Conservation (phyloP, 2,888 invertebrate species). For the Idaea biselata region DNA sequence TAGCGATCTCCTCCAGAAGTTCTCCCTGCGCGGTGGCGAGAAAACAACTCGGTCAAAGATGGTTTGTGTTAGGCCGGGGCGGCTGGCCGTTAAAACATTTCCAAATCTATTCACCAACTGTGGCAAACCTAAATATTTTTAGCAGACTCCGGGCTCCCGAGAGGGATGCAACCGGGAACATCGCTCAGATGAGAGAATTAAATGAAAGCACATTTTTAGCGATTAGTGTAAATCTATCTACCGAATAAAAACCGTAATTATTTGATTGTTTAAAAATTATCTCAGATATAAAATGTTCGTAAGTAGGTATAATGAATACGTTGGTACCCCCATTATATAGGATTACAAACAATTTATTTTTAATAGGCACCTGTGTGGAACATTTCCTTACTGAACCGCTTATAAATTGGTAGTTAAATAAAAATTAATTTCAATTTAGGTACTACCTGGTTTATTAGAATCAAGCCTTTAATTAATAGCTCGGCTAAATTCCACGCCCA, state of each 20-base stretch:
- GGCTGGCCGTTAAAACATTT: too few relatives aligned
- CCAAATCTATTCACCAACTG: too few relatives aligned
- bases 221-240: neutral
- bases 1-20: too few relatives aligned
- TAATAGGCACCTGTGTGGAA: neutral
- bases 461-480: slow-evolving; percentile 17
- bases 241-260: too few relatives aligned
- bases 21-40: too few relatives aligned
- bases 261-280: too few relatives aligned
- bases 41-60: too few relatives aligned
- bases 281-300: too few relatives aligned
- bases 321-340: neutral
- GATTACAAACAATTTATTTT: neutral
- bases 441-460: slow-evolving; percentile 4
- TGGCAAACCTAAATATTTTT: too few relatives aligned
- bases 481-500: slow-evolving; percentile 23
- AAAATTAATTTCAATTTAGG: slow-evolving; percentile 3
- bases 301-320: neutral
- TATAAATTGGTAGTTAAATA: slow-evolving; percentile 4
- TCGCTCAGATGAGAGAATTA: neutral
- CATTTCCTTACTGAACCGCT: neutral
- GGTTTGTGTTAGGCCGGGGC: too few relatives aligned
- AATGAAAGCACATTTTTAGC: neutral
- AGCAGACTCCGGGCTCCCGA: too few relatives aligned
- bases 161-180: too few relatives aligned